Base-by-base conservation (phyloP, 2,888 invertebrate genomes). In the Dryomyza anilis region DNA sequence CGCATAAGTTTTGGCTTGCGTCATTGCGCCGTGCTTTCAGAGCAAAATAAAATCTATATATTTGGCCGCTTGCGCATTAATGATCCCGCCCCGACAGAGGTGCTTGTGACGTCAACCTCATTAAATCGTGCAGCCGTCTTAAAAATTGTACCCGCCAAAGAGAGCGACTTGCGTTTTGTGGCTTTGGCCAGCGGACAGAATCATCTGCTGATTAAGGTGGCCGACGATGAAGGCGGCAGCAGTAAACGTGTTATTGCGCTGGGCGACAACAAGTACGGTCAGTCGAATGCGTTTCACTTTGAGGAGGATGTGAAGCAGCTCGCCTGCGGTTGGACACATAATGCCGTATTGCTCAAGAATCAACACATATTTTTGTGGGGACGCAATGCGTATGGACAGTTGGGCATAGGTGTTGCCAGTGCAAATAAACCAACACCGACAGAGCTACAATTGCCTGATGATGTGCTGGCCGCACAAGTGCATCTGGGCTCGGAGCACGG, bases 181-280 rank as follows among this genome's bases (percentile, higher is more conserved):
- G 88, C 76, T 2, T 85, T 93, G 60, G 87, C 88, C 48, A 93
- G 93, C 81, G 95, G 95, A 2, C 93, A 95, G 81, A 89, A 92
- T 76, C 93, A 94, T 78, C 89, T 83, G 65, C 69, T 83, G 63
- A 67, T 81, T 7, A 74, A 77, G 64, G 73, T 78, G 27, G 60
- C 71, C 2, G 72, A 78, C 48, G 23, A 70, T 23, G 66, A 67
- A 45, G 70, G 73, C 29, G 72, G 73, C 0, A 69, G 72, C 5
- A 52, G 67, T 36, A 72, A 69, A 30, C 73, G 87, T 86, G 63
- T 84, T 89, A 66, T 92, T 86, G 85, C 89, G 85, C 14, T 93
- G 88, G 96, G 96, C 27, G 92, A 92, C 74, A 95, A 94, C 76
- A 93, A 90, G 81, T 90, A 89, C 81, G 91, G 94, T 0, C 95